Base-by-base conservation (phyloP, 2,797 vertebrate genomes). In the Nyctalus aviator region DNA sequence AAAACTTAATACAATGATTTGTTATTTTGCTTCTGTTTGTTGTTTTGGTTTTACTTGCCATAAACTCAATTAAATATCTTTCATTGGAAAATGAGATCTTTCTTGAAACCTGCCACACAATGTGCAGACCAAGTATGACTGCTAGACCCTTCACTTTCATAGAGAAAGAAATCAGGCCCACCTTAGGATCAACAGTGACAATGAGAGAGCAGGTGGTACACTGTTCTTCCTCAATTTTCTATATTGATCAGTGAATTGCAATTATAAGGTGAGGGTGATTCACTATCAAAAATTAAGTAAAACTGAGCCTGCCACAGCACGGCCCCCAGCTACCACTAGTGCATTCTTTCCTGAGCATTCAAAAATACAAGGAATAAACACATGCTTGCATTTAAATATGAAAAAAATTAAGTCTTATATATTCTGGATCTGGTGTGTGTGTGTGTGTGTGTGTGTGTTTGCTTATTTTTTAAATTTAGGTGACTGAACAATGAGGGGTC, bases 1-100 rank as follows among this genome's bases (percentile, higher is more conserved):
- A 85, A 95, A 95, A 86, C 20, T 57, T 83, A 79, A 14, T 85
- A 0, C 72, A 44, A 48, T 35, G 4, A 32, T 78, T 95, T 89
- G 64, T 6, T 68, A 11, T 14, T 90, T 77, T 82, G 44, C 8
- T 69, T 32, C 84, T 18, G 37, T 37, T 48, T n/a, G 12, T 18
- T 77, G 66, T 23, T 12, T 48, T 41, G 18, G 32, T 53, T 82
- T 68, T 64, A 10, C 41, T 79, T 84, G 46, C 55, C 14, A 59
- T 17, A 91, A 86, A 86, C 6, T 6, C 57, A 91, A 9, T 64
- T 64, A 83, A 91, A 37, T 64, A 41, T 35, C 23, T 78, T 90
- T 79, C 55, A 27, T 3, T 71, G 73, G 76, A 86, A 94, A 93
- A 59, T 81, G 48, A 57, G 27, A 44, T 81, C 21, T 89, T 78